Conservation (phyloP, 2,113 vertebrate genomes). For the Pao palembangensis region DNA sequence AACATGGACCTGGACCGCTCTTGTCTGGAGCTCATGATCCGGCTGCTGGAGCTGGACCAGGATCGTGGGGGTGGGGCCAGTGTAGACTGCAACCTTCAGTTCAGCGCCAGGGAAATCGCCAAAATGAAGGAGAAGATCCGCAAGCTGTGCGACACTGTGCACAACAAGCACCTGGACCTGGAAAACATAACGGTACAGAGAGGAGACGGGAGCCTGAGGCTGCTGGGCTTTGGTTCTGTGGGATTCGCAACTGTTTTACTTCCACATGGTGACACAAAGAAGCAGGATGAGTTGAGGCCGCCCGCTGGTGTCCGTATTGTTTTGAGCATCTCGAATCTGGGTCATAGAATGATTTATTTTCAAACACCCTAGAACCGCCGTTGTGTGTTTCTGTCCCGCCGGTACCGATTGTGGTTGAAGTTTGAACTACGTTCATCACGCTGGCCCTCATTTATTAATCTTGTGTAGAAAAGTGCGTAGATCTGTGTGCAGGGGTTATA, state of each 20-base stretch:
- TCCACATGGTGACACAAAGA: not conserved
- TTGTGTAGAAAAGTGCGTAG: too few species aligned
- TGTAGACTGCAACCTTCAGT: conserved; percentile 75
- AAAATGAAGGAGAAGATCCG: conserved; percentile 99
- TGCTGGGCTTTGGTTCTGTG: not conserved
- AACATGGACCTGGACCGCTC: conserved; percentile 95
- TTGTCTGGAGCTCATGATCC: conserved; percentile 95
- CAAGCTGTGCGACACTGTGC: conserved; percentile 95
- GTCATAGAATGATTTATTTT: too few species aligned
- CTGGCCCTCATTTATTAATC: too few species aligned
- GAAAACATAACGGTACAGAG: conserved; percentile 92
- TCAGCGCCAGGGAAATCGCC: conserved; percentile 93
- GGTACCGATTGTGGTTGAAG: too few species aligned
- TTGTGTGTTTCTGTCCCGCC: too few species aligned
- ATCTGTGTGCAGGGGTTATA: too few species aligned
- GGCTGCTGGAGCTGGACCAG: conserved; percentile 93
- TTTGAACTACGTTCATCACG: too few species aligned
- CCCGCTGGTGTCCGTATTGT: too few species aligned
- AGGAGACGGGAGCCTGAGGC: not conserved
- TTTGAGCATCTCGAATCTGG: too few species aligned
- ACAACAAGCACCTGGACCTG: conserved; percentile 97
- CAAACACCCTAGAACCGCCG: too few species aligned
- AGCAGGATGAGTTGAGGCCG: not conserved
- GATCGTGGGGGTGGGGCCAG: conserved; percentile 82
- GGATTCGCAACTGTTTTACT: not conserved